Evolutionary conservation across 2,113 vertebrate species (phyloP).

Genomic region (Alligator sinensis): DNA sequence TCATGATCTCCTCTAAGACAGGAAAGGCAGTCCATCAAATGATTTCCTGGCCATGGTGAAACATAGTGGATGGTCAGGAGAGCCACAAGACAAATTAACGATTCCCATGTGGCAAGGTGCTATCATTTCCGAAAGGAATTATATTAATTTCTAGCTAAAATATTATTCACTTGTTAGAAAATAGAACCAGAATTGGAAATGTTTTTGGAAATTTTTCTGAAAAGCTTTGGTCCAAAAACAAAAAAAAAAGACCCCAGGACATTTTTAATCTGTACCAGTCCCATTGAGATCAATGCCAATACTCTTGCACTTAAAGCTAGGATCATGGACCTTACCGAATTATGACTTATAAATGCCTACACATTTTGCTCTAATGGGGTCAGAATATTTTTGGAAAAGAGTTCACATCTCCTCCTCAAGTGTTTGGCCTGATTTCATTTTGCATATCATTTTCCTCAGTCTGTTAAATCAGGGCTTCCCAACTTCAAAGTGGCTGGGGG

Average conservation of each 20-base stretch:
- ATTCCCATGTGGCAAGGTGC: neutral
- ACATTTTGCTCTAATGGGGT: neutral
- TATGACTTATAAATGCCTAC: too few relatives aligned
- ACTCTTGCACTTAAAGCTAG: too few relatives aligned
- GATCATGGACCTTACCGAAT: too few relatives aligned
- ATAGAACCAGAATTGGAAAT: neutral
- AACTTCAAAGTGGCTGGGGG: too few relatives aligned
- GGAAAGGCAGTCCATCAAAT: too few relatives aligned
- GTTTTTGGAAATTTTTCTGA: neutral
- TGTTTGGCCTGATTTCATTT: conserved; percentile 57
- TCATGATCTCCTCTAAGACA: neutral
- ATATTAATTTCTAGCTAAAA: neutral
- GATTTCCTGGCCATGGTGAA: neutral
- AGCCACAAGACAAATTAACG: neutral
- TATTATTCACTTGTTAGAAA: neutral
- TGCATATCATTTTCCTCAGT: conserved; percentile 38
- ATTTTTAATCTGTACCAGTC: neutral
- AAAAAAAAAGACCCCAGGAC: neutral
- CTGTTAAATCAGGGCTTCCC: conserved; percentile 5
- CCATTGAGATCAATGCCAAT: neutral
- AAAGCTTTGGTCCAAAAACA: neutral
- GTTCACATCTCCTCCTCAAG: conserved; percentile 3
- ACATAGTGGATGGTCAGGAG: neutral
- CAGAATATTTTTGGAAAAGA: conserved; percentile 25
- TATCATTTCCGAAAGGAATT: neutral